These are phyloP conservation scores for Leptinotarsa haldemani DNA, from an alignment of 2,888 invertebrate species.

Conservation along the genomic window DNA sequence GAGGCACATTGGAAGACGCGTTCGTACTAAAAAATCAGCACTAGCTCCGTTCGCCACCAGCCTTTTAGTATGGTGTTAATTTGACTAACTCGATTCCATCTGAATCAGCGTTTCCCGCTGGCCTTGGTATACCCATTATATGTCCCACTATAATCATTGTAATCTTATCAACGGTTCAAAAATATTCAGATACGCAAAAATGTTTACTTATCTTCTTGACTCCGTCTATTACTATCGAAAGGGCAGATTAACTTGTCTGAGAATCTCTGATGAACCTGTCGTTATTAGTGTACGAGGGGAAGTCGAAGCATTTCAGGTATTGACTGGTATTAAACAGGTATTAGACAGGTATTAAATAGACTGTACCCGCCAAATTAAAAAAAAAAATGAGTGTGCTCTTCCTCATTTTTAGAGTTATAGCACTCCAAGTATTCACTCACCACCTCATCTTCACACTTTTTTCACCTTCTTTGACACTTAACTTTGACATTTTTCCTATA, in stretches of 20 bases:
- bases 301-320: no score
- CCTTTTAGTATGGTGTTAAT: slow-evolving; percentile 43
- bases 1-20: background rate
- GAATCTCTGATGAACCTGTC: background rate
- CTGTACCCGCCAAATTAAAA: no score
- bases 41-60: slow-evolving; percentile 1
- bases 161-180: slow-evolving; percentile 63
- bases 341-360: no score
- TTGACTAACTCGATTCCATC: slow-evolving; percentile 53
- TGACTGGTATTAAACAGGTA: no score
- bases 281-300: no score
- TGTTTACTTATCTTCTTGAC: slow-evolving; percentile 23
- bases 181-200: slow-evolving; percentile 44
- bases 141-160: slow-evolving; percentile 54
- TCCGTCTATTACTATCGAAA: background rate
- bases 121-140: slow-evolving; percentile 57
- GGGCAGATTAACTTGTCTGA: background rate
- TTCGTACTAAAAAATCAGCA: slow-evolving; percentile 5
- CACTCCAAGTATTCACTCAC: no score
- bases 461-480: no score
- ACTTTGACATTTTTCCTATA: no score
- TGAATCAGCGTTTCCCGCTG: slow-evolving; percentile 53
- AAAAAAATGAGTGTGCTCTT: no score
- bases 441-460: no score
- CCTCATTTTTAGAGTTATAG: no score